phyloP scores from a whole-genome alignment of 2,888 invertebrate species.

The Xanthia togata region DNA sequence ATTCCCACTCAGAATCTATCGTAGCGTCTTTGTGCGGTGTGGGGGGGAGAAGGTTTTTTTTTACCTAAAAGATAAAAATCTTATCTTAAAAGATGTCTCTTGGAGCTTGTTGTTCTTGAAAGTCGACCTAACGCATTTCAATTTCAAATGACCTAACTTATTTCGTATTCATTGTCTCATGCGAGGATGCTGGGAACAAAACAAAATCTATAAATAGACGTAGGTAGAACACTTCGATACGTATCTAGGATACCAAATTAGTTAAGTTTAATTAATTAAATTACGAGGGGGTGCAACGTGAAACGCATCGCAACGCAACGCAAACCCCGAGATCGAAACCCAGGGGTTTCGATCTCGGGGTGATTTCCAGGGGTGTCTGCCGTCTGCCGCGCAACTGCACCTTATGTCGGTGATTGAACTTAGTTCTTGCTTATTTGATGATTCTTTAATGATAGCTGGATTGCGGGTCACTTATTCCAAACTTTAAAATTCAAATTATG shows the following conservation, averaged over 20 bases:
- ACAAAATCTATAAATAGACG: slow-evolving; percentile 3
- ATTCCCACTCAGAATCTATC: not conserved
- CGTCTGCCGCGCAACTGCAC: not conserved
- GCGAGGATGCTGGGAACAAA: not conserved
- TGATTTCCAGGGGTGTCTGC: too few species aligned
- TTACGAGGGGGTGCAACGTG: too few species aligned
- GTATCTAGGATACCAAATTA: slow-evolving; percentile 3
- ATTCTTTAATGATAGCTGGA: too few species aligned
- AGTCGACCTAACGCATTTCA: not conserved
- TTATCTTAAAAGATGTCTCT: not conserved
- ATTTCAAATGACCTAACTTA: not conserved
- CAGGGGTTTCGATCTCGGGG: too few species aligned
- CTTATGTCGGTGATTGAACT: not conserved
- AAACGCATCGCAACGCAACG: too few species aligned
- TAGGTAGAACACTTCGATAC: too few species aligned
- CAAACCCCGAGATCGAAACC: too few species aligned
- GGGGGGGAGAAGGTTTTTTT: not conserved
- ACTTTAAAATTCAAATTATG: too few species aligned
- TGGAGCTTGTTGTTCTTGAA: not conserved
- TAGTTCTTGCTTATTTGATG: slow-evolving; percentile 9
- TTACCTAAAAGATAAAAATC: not conserved
- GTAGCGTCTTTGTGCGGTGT: not conserved
- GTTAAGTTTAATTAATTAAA: too few species aligned
- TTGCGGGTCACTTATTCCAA: too few species aligned
- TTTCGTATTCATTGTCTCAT: not conserved